Evolutionary conservation across 2,888 invertebrate genomes (phyloP).

Genomic region (Oxycera nigricornis): DNA sequence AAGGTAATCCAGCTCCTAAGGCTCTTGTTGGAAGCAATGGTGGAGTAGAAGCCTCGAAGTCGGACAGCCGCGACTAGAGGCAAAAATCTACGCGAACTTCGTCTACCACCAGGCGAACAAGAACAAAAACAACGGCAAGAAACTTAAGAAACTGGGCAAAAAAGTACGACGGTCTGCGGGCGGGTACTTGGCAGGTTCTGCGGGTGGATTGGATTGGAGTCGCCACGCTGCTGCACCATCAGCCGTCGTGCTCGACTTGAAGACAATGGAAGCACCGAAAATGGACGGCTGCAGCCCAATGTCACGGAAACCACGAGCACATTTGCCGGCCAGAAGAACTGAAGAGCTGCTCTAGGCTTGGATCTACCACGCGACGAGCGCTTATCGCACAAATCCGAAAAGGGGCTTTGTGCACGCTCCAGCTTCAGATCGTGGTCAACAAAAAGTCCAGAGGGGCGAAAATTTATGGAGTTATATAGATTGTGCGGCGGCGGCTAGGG

Average conservation of each 20-base stretch:
- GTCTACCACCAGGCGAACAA: not conserved
- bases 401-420: not conserved
- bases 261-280: conserved; percentile 5
- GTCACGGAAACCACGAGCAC: conserved; percentile 1
- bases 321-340: not conserved
- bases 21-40: not conserved
- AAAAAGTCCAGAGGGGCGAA: not conserved
- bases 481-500: not conserved
- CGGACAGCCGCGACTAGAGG: not conserved
- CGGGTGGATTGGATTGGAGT: conserved; percentile 20
- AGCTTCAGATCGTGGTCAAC: not conserved
- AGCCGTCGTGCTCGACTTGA: not conserved
- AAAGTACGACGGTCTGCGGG: not conserved
- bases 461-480: not conserved
- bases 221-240: not conserved
- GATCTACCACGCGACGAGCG: not conserved
- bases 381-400: not conserved
- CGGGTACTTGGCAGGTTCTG: not conserved
- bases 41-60: not conserved
- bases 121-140: not conserved
- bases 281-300: conserved; percentile 3
- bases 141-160: not conserved
- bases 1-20: not conserved
- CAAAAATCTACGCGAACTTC: not conserved
- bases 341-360: too few relatives aligned